Percentiles rank a stretch among this genome's conserved stretches.
phyloP scores from a whole-genome alignment of 2,888 invertebrate genomes.

The Pyrrhosoma nymphula region DNA sequence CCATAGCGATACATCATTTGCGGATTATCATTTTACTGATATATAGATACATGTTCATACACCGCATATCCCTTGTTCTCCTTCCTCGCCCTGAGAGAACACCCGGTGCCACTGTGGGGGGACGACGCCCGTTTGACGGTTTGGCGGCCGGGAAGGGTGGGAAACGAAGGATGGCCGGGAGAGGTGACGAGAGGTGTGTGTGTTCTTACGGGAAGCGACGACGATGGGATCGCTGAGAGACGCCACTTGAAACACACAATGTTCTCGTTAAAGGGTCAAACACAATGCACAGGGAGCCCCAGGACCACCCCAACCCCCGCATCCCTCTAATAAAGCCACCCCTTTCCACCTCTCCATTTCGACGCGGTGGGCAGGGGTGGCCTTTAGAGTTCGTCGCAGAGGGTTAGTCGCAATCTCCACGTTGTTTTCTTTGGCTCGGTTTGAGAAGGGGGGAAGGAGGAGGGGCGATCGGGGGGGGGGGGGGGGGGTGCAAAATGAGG shows the following conservation, averaged over 20 bases:
- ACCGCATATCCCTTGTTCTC: neutral
- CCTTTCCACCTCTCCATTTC: constrained; percentile 17
- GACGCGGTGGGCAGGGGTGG: neutral
- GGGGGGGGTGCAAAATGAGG: neutral
- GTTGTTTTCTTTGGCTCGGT: constrained; percentile 25
- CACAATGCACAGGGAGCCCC: neutral
- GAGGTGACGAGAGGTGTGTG: neutral
- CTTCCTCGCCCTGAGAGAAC: neutral
- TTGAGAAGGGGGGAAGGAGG: neutral
- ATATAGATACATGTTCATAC: too few species aligned
- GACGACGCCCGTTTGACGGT: neutral
- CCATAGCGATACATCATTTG: too few species aligned
- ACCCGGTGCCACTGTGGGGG: neutral
- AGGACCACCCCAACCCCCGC: neutral
- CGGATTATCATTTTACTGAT: too few species aligned
- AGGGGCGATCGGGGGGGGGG: neutral
- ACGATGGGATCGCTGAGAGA: neutral
- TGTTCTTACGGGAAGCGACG: neutral
- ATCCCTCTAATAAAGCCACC: neutral
- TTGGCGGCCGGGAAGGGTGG: neutral
- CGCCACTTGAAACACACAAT: constrained; percentile 21
- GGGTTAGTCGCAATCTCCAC: constrained; percentile 1
- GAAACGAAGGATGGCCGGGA: neutral
- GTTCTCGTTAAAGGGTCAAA: constrained; percentile 18
- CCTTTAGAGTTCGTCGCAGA: neutral